Conservation (phyloP, 2,888 invertebrate genomes). For the Acheta domesticus region DNA sequence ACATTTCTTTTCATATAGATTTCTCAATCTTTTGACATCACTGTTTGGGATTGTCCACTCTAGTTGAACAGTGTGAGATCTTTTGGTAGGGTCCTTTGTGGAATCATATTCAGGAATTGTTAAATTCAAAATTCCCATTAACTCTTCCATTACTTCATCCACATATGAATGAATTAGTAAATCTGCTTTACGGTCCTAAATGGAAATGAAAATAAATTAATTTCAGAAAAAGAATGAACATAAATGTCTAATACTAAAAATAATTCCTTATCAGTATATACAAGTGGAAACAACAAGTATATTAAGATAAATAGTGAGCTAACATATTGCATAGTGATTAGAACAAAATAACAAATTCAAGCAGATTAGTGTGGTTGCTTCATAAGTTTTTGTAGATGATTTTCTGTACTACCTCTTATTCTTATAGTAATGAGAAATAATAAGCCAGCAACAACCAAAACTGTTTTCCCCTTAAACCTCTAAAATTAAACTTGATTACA, state of each 20-base stretch:
- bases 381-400: no score
- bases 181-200: slow-evolving; percentile 86
- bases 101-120: slow-evolving; percentile 69
- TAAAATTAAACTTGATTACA: no score
- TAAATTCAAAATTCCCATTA: slow-evolving; percentile 70
- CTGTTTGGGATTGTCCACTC: slow-evolving; percentile 72
- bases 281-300: no score
- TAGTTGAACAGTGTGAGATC: slow-evolving; percentile 47
- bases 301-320: no score
- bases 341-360: no score
- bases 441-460: no score
- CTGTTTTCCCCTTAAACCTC: no score
- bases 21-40: slow-evolving; percentile 60
- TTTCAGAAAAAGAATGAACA: background rate
- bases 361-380: no score
- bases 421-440: no score
- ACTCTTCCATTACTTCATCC: slow-evolving; percentile 71
- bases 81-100: slow-evolving; percentile 65
- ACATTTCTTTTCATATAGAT: slow-evolving; percentile 54
- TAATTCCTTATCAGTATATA: slow-evolving; percentile 6
- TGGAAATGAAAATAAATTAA: slow-evolving; percentile 37
- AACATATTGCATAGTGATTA: no score
- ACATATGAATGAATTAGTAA: slow-evolving; percentile 85
- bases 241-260: slow-evolving; percentile 10
- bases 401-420: no score